Percentiles rank a stretch among this genome's conserved stretches.
These are phyloP conservation scores for Macrostomum lignano DNA, from an alignment of 1,140 invertebrate genomes.

Conservation along the genomic window DNA sequence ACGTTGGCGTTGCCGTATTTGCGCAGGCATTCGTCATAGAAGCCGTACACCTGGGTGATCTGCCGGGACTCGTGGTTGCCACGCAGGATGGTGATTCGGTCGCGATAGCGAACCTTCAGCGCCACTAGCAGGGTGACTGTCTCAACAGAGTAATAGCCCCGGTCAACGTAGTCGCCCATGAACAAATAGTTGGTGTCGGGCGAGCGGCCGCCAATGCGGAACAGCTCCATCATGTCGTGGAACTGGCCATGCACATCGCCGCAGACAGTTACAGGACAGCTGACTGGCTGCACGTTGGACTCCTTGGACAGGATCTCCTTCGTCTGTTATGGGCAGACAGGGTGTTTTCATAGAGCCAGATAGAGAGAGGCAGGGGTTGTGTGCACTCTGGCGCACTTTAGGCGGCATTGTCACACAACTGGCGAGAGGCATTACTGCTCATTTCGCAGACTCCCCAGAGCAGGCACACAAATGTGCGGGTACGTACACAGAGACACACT, in stretches of 20 bases:
- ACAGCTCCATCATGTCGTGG: slow-evolving; percentile 97
- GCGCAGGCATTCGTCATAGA: slow-evolving; percentile 91
- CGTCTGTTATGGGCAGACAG: not conserved
- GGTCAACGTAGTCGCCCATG: slow-evolving; percentile 98
- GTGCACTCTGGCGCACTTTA: no score
- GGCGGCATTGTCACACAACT: no score
- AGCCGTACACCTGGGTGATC: slow-evolving; percentile 95
- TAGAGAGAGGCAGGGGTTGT: no score
- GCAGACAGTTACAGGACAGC: slow-evolving; percentile 96
- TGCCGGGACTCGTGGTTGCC: slow-evolving; percentile 97
- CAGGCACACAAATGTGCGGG: no score
- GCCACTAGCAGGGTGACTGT: slow-evolving; percentile 90
- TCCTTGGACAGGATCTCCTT: slow-evolving; percentile 72
- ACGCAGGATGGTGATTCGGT: slow-evolving; percentile 92
- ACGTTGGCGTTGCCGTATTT: slow-evolving; percentile 99
- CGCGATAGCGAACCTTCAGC: slow-evolving; percentile 80
- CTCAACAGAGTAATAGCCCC: slow-evolving; percentile 97
- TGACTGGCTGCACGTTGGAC: slow-evolving; percentile 96
- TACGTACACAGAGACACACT: no score
- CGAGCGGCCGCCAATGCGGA: slow-evolving; percentile 88
- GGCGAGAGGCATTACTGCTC: no score
- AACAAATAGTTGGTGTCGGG: slow-evolving; percentile 99
- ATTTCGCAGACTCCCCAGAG: no score
- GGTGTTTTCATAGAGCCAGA: no score
- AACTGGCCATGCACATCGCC: slow-evolving; percentile 99